Conservation (phyloP, 2,888 invertebrate species). For the Pyralis farinalis region DNA sequence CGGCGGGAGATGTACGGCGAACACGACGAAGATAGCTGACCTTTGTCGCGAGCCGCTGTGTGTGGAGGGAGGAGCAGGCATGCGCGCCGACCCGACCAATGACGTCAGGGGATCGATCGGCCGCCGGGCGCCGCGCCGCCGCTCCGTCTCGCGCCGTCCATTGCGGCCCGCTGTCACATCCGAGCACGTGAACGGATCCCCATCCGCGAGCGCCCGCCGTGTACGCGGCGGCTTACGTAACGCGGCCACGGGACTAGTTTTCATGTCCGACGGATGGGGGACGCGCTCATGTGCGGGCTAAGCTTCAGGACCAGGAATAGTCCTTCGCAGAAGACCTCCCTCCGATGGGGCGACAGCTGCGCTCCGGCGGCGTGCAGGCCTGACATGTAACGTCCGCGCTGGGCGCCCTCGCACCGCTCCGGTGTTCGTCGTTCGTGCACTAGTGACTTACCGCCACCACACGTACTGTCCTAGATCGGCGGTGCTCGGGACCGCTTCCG, state of each 20-base stretch:
- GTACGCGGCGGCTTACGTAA: constrained; percentile 53
- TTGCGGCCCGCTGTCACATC: constrained; percentile 36
- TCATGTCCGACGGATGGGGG: constrained; percentile 50
- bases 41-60: constrained; percentile 13
- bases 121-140: constrained; percentile 29
- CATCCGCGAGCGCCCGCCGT: constrained; percentile 13
- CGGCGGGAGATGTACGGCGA: constrained; percentile 27
- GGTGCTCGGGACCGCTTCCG: not conserved
- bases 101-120: constrained; percentile 73
- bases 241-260: constrained; percentile 27
- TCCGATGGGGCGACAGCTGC: constrained; percentile 97
- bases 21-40: constrained; percentile 8
- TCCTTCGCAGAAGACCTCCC: constrained; percentile 98
- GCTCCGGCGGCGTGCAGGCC: constrained; percentile 14
- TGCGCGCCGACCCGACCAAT: constrained; percentile 45
- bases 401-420: not conserved
- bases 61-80: constrained; percentile 31
- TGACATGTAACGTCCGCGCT: constrained; percentile 5
- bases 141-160: constrained; percentile 26
- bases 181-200: constrained; percentile 41
- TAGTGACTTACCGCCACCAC: constrained; percentile 1
- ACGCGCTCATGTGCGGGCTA: constrained; percentile 95
- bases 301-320: constrained; percentile 97
- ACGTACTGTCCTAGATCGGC: constrained; percentile 1
- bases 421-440: constrained; percentile 12